These are phyloP conservation scores for Mustelus asterias DNA, from an alignment of 2,113 vertebrate genomes.

Conservation along the genomic window DNA sequence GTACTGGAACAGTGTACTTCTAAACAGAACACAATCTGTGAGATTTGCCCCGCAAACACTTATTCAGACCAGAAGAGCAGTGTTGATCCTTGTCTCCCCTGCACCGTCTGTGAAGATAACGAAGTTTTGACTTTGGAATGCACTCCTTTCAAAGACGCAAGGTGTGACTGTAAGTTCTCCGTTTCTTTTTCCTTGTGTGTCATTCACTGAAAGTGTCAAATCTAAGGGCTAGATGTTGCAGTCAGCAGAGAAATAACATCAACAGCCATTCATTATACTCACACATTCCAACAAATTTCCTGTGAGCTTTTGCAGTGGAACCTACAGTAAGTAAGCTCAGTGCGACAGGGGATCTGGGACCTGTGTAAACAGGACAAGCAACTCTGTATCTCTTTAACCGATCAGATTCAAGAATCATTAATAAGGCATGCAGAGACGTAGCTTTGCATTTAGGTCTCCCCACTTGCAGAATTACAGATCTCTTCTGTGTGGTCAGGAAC, in stretches of 20 bases:
- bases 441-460: no score
- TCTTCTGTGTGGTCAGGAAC: no score
- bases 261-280: not conserved
- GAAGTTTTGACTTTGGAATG: slow-evolving; percentile 66
- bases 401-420: not conserved
- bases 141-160: slow-evolving; percentile 59
- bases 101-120: slow-evolving; percentile 80
- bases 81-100: slow-evolving; percentile 90
- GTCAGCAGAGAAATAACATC: not conserved
- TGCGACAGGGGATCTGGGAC: not conserved
- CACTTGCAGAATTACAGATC: no score
- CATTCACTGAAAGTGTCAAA: not conserved
- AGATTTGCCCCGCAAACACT: slow-evolving; percentile 75
- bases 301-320: not conserved
- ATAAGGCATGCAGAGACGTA: not conserved
- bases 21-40: slow-evolving; percentile 75
- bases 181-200: not conserved
- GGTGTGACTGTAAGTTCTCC: slow-evolving; percentile 71
- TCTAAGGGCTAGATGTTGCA: not conserved
- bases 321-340: not conserved
- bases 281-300: not conserved
- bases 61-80: slow-evolving; percentile 84
- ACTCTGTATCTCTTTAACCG: not conserved
- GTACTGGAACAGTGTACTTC: slow-evolving; percentile 68
- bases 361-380: not conserved